Conservation (phyloP, 2,888 invertebrate species). For the Drosophila formosana region DNA sequence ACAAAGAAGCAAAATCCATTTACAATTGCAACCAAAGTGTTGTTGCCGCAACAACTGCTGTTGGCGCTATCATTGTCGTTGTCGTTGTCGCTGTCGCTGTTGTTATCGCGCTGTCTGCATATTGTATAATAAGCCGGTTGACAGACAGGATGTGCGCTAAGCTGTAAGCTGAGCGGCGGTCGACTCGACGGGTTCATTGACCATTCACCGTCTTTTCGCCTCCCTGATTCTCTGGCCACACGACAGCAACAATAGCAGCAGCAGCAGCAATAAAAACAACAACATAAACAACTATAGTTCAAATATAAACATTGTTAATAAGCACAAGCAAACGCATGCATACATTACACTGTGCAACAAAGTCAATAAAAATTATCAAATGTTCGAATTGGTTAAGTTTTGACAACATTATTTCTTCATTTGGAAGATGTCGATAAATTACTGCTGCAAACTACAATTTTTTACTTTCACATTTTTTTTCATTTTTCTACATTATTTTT, state of each 20-base stretch:
- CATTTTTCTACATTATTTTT: too few relatives aligned
- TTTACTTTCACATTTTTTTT: too few relatives aligned
- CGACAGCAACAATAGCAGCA: slow-evolving; percentile 5
- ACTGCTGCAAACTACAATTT: too few relatives aligned
- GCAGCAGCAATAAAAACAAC: slow-evolving; percentile 12
- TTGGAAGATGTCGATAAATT: too few relatives aligned
- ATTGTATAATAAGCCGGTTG: slow-evolving; percentile 70
- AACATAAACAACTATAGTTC: slow-evolving; percentile 8
- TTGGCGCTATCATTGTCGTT: slow-evolving; percentile 6
- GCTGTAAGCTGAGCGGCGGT: neutral
- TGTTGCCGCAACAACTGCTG: slow-evolving; percentile 13
- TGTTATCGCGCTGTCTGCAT: slow-evolving; percentile 26
- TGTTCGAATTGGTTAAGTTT: too few relatives aligned
- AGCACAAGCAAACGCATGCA: slow-evolving; percentile 15
- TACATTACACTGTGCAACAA: slow-evolving; percentile 38
- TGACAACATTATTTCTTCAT: too few relatives aligned
- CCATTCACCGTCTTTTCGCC: slow-evolving; percentile 32
- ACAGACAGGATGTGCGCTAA: slow-evolving; percentile 65
- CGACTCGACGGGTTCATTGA: slow-evolving; percentile 40
- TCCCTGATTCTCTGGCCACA: slow-evolving; percentile 41
- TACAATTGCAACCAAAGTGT: slow-evolving; percentile 33
- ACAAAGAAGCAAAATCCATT: slow-evolving; percentile 45
- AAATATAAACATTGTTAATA: slow-evolving; percentile 31
- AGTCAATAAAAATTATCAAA: neutral
- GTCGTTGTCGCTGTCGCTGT: neutral